phyloP scores from a whole-genome alignment of 2,113 vertebrate genomes.

The Echinops telfairi region DNA sequence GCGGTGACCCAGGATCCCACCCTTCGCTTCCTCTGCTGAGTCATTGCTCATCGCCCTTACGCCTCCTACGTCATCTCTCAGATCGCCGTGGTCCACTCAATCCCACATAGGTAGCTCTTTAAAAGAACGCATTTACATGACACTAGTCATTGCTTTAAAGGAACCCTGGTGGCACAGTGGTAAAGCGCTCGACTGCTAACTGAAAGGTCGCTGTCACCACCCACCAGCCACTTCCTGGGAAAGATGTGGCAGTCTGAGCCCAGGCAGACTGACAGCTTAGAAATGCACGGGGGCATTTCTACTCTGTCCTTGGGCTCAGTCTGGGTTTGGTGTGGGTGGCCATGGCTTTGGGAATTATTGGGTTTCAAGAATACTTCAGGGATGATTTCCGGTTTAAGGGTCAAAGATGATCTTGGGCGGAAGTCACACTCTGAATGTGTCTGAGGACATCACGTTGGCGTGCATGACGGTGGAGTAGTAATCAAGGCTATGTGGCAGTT shows the following conservation, averaged over 20 bases:
- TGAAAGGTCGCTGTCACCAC: neutral
- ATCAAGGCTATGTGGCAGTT: neutral
- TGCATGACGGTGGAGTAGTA: too few relatives aligned
- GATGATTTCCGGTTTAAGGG: neutral
- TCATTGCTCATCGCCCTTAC: neutral
- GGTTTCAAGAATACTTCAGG: neutral
- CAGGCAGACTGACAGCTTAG: neutral
- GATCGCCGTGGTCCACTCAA: neutral
- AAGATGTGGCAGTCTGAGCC: neutral
- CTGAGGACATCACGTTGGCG: neutral
- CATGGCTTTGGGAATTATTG: neutral
- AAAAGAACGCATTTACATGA: neutral
- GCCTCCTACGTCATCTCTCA: neutral
- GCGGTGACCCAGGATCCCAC: neutral
- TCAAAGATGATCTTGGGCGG: neutral
- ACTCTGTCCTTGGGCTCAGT: neutral
- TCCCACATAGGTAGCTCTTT: neutral
- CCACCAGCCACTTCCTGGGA: neutral
- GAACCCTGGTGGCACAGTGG: neutral
- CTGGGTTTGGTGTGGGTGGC: neutral
- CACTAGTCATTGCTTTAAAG: neutral
- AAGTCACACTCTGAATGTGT: neutral
- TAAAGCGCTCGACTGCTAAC: neutral
- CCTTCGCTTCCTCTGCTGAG: neutral
- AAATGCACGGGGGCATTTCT: neutral